Percentiles rank a stretch among this genome's conserved stretches.
These are phyloP conservation scores for Cataglyphis cursor DNA, from an alignment of 2,888 invertebrate genomes.

Conservation along the genomic window DNA sequence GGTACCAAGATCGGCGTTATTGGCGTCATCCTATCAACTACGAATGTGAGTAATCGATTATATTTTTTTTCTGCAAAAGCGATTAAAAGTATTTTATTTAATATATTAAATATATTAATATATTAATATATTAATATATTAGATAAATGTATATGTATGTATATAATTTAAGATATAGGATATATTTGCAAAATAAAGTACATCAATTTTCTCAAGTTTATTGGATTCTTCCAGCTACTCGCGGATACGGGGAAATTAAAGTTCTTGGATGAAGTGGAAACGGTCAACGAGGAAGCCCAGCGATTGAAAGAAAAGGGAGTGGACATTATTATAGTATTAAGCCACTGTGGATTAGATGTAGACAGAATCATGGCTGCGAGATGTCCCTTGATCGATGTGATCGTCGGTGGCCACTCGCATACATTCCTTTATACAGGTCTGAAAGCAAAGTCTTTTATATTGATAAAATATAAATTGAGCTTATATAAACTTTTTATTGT, in stretches of 20 bases:
- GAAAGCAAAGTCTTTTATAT: slow-evolving; percentile 23
- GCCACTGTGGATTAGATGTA: slow-evolving; percentile 92
- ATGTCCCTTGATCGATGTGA: slow-evolving; percentile 91
- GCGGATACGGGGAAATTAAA: slow-evolving; percentile 90
- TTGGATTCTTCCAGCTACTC: slow-evolving; percentile 88
- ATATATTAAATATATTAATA: no score
- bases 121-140: no score
- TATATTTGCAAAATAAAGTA: background rate
- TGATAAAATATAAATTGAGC: slow-evolving; percentile 8
- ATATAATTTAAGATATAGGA: no score
- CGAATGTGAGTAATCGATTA: slow-evolving; percentile 87
- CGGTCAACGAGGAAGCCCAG: slow-evolving; percentile 90
- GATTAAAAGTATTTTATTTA: background rate
- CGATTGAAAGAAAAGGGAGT: slow-evolving; percentile 89
- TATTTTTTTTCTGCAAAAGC: background rate
- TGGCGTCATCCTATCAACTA: slow-evolving; percentile 91
- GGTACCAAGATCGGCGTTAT: slow-evolving; percentile 92
- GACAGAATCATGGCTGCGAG: slow-evolving; percentile 90
- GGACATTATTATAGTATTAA: slow-evolving; percentile 94
- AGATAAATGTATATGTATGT: no score
- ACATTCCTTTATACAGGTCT: slow-evolving; percentile 91
- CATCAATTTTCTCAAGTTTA: background rate
- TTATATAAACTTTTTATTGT: background rate
- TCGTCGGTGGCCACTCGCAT: slow-evolving; percentile 95
- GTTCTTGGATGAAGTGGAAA: slow-evolving; percentile 91